Conservation (phyloP, 2,797 vertebrate genomes). For the Eospalax fontanierii region DNA sequence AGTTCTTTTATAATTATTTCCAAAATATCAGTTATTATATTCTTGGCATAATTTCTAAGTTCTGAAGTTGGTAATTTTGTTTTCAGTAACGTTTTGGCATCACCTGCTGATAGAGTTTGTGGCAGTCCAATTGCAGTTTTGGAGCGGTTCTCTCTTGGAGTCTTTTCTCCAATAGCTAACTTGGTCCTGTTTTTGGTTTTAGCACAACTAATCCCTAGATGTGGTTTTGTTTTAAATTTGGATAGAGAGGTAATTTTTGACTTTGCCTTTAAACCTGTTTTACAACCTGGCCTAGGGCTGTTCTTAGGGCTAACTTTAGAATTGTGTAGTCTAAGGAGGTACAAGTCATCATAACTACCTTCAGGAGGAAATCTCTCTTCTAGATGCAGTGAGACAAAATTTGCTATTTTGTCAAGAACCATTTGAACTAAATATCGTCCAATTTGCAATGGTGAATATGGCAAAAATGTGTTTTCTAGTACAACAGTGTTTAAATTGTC, state of each 20-base stretch:
- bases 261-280: slow-evolving; percentile 72
- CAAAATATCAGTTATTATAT: slow-evolving; percentile 79
- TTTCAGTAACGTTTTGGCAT: slow-evolving; percentile 58
- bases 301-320: slow-evolving; percentile 57
- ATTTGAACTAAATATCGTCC: slow-evolving; percentile 80
- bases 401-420: slow-evolving; percentile 78
- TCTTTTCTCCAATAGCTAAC: slow-evolving; percentile 46
- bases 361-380: slow-evolving; percentile 14
- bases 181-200: slow-evolving; percentile 75
- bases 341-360: slow-evolving; percentile 23
- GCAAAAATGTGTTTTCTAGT: slow-evolving; percentile 47
- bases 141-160: not conserved
- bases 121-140: not conserved
- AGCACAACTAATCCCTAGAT: not conserved
- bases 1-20: slow-evolving; percentile 75
- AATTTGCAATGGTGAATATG: slow-evolving; percentile 55
- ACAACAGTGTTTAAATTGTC: slow-evolving; percentile 15
- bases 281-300: slow-evolving; percentile 58
- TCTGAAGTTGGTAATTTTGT: slow-evolving; percentile 73
- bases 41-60: slow-evolving; percentile 73
- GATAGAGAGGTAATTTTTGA: slow-evolving; percentile 68
- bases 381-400: slow-evolving; percentile 70
- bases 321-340: not conserved
- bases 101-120: slow-evolving; percentile 1
- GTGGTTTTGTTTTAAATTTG: slow-evolving; percentile 71